Conservation (phyloP, 2,113 vertebrate species). For the Centropus unirufus region DNA sequence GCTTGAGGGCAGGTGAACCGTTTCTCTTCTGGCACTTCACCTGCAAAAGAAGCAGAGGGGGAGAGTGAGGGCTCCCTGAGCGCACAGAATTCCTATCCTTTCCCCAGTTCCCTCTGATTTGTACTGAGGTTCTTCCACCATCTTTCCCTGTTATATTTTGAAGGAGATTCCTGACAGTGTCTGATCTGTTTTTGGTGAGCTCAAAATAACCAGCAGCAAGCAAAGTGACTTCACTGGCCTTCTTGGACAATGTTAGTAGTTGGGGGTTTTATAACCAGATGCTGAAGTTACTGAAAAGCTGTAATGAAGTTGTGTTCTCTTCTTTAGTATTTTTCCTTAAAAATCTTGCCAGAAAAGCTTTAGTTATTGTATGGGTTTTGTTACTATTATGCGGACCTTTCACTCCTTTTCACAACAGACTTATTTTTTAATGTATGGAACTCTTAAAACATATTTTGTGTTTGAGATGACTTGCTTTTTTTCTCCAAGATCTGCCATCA, state of each 20-base stretch:
- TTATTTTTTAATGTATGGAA: not conserved
- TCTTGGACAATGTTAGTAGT: not conserved
- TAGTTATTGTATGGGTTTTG: not conserved
- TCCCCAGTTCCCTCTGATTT: not conserved
- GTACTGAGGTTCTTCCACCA: not conserved
- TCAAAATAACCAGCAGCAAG: not conserved
- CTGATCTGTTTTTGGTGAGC: not conserved
- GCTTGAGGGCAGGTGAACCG: not conserved
- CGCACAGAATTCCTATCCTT: not conserved
- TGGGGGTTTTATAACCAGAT: not conserved
- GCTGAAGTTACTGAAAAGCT: not conserved
- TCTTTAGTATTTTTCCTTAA: not conserved
- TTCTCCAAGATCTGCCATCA: slow-evolving; percentile 87
- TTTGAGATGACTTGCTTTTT: not conserved
- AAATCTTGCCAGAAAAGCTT: not conserved
- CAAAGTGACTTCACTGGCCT: not conserved
- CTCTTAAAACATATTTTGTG: not conserved
- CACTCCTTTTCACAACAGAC: not conserved
- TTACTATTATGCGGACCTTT: not conserved
- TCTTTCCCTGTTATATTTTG: not conserved
- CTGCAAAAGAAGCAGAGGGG: not conserved
- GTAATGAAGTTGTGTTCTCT: not conserved
- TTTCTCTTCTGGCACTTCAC: not conserved
- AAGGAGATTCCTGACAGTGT: not conserved
- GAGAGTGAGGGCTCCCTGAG: not conserved